These are phyloP conservation scores for Poeciliopsis turrubarensis DNA, from an alignment of 2,113 vertebrate genomes.

Conservation along the genomic window DNA sequence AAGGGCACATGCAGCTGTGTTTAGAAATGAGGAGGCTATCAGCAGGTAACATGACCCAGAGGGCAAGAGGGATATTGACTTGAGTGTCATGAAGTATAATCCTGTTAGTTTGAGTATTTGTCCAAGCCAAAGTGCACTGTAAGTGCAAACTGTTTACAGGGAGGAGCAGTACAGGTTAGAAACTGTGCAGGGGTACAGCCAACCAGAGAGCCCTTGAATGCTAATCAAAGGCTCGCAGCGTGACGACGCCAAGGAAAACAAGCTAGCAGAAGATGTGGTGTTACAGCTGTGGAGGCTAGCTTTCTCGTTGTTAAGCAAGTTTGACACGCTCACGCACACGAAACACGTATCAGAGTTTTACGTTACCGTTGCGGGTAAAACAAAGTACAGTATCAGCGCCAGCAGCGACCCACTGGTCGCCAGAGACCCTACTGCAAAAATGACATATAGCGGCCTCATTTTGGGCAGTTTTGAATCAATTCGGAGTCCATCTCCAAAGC, in stretches of 20 bases:
- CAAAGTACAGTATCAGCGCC: constrained; percentile 58
- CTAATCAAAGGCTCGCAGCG: neutral
- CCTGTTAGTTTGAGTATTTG: neutral
- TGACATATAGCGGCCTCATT: constrained; percentile 55
- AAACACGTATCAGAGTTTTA: constrained; percentile 9
- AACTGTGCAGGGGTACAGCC: neutral
- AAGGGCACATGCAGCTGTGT: neutral
- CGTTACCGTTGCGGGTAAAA: constrained; percentile 63
- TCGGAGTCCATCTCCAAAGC: neutral
- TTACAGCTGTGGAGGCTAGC: neutral
- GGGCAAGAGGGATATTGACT: neutral
- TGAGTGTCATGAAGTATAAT: neutral
- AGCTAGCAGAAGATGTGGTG: neutral
- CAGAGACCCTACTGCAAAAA: constrained; percentile 46
- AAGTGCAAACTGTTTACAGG: neutral
- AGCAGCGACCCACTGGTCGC: constrained; percentile 48
- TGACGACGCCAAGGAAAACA: neutral
- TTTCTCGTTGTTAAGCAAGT: neutral
- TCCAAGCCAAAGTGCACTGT: neutral
- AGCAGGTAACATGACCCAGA: constrained; percentile 16
- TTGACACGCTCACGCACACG: neutral
- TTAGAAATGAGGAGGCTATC: constrained; percentile 18
- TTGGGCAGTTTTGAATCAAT: constrained; percentile 4
- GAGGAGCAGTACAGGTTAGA: neutral
- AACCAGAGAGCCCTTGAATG: neutral